Evolutionary conservation across 2,113 vertebrate genomes (phyloP), one percentile per base, ranked within the genome.

Genomic region (Coracopsis vasa): DNA sequence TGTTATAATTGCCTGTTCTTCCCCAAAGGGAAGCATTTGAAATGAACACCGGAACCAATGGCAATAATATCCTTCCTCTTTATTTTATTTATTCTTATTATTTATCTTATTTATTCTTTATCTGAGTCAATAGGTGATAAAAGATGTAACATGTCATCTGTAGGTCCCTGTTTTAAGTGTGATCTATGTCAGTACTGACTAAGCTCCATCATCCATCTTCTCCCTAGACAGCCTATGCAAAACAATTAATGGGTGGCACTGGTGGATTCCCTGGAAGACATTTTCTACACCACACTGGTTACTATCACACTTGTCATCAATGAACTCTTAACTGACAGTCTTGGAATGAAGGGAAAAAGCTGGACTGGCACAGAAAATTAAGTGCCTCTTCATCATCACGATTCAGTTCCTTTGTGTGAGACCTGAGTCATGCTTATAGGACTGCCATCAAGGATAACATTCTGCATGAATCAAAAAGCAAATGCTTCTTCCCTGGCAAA

Each of bases 211-310:
- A 31, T 9, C 60, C 74, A 4, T 17, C 85, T 66, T 67, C 72
- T 67, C 45, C 50, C 41, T 1, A 2, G 41, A 45, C 66, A 91
- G 75, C 21, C 17, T 44, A 2, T 2, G n/a, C 37, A 33, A 17
- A 47, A 10, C 2, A 33, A 11, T 0, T 7, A 9, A 3, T 14
- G 35, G 27, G 3, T 2, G 11, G 19, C 12, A 4, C 2, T 19
- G 13, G 48, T 8, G 50, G 7, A 5, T 18, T 2, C 44, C 72
- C 80, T 21, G 60, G 5, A 10, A n/a, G 48, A 19, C 9, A 1
- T 17, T 13, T 31, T 11, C 69, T n/a, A 13, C 33, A 2, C 35
- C 2, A 5, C 10, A 54, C 45, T 6, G 1, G 28, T 12, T 25
- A 6, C 79, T 41, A 13, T 25, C 31, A 28, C 21, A 17, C 16